Percentiles rank a stretch among this genome's conserved stretches.
phyloP scores from a whole-genome alignment of 2,797 vertebrate genomes.

The Acipenser ruthenus region DNA sequence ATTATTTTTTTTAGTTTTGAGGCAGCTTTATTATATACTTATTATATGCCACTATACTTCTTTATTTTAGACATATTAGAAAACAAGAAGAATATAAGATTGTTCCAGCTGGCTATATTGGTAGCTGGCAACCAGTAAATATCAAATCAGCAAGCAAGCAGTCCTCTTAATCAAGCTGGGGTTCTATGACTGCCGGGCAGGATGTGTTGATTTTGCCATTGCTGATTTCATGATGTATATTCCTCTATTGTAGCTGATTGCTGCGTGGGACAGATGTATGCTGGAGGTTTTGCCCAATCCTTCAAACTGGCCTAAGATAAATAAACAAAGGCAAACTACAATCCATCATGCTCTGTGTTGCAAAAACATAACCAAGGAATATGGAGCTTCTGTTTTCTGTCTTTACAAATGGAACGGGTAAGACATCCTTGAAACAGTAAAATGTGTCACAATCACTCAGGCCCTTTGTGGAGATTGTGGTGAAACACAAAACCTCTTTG shows the following conservation, averaged over 20 bases:
- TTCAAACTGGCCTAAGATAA: conserved; percentile 50
- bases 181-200: conserved; percentile 24
- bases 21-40: too few relatives aligned
- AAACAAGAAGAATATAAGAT: conserved; percentile 50
- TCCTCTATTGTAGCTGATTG: conserved; percentile 55
- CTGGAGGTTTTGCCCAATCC: conserved; percentile 41
- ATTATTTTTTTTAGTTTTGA: too few relatives aligned
- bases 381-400: conserved; percentile 69
- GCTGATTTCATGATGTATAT: conserved; percentile 55
- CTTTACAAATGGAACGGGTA: conserved; percentile 30
- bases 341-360: conserved; percentile 58
- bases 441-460: conserved; percentile 12
- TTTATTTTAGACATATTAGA: conserved; percentile 8
- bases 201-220: conserved; percentile 28
- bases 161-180: conserved; percentile 60
- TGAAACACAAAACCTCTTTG: conserved; percentile 43
- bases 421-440: background rate
- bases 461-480: background rate
- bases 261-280: conserved; percentile 36
- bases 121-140: conserved; percentile 50
- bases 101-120: conserved; percentile 41
- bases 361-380: conserved; percentile 54
- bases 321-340: conserved; percentile 60
- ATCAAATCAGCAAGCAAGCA: conserved; percentile 33
- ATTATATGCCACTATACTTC: too few relatives aligned